Base-by-base conservation (phyloP, 92 coral and sea anemone species). In the Montipora capitata region DNA sequence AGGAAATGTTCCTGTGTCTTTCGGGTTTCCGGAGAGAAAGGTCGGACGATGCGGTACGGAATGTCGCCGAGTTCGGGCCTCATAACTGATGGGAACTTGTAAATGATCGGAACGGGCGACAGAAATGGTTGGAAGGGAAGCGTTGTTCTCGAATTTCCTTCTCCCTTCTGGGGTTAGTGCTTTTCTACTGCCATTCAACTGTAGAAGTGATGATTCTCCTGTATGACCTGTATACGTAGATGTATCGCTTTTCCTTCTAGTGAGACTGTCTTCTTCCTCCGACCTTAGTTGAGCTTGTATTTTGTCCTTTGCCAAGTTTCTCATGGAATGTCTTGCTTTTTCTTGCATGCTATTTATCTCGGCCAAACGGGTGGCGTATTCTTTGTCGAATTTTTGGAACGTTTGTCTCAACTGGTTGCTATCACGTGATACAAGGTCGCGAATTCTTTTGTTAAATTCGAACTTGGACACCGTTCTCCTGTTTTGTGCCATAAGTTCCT, bases 341-440 rank as follows among this genome's bases (percentile, higher is more conserved):
- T 95, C 98, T 48, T 95, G 98, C 96, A 93, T 91, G 77, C 89
- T 89, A 13, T 95, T 92, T 44, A 95, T 93, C 90, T 91, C 88
- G 2, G 98, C 96, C 85, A 95, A 43, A 35, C 98, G 96, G 40
- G 59, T 90, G 17, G 95, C 95, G 70, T 80, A 88, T 71, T 95
- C 90, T 68, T 77, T 93, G 86, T 93, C 98, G 88, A 84, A 90
- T 76, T 88, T 93, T 54, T 93, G 82, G 17, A 54, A 93, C 35
- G 91, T 92, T 72, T 90, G 75, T 42, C 93, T 76, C 2, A 95
- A 92, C 44, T 77, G 72, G 77, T 82, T 84, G 16, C 84, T 84
- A 75, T 95, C 96, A 16, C 96, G 92, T 41, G 96, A 93, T 17
- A 95, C 94, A 6, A 88, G 70, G 79, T 95, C 96, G 42, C 98